phyloP scores from a whole-genome alignment of 1,140 invertebrate genomes.

The Trichonephila clavipes region DNA sequence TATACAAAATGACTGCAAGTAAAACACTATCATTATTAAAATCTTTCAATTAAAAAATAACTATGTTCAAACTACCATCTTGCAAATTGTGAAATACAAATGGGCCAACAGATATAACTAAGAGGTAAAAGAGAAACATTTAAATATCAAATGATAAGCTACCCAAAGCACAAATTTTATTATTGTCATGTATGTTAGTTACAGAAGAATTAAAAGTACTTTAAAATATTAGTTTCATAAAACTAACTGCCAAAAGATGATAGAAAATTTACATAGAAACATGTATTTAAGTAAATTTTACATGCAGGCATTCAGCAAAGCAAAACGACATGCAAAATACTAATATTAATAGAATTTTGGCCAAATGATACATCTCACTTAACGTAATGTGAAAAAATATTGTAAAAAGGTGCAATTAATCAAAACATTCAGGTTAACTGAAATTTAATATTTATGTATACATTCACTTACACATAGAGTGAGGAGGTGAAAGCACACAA shows the following conservation, averaged over 20 bases:
- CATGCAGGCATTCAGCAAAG: not conserved
- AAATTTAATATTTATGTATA: slow-evolving; percentile 40
- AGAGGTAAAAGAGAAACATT: no score
- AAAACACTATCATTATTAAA: no score
- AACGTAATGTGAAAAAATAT: not conserved
- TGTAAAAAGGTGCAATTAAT: not conserved
- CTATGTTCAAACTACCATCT: no score
- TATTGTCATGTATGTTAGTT: no score
- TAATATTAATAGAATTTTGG: not conserved
- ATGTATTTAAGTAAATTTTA: not conserved
- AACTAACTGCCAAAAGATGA: not conserved
- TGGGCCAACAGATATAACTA: no score
- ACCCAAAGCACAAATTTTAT: no score
- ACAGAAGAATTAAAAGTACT: no score
- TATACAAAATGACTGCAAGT: no score
- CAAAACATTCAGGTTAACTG: slow-evolving; percentile 5
- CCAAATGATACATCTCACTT: not conserved
- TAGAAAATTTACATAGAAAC: not conserved
- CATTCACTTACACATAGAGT: slow-evolving; percentile 71
- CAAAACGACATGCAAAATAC: not conserved
- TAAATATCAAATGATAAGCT: no score
- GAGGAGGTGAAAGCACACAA: slow-evolving; percentile 61
- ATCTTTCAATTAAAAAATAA: no score
- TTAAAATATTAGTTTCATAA: not conserved
- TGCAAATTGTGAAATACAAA: no score